These are phyloP conservation scores for Chlamydotis undulata DNA, from an alignment of 2,113 vertebrate genomes.

Conservation along the genomic window DNA sequence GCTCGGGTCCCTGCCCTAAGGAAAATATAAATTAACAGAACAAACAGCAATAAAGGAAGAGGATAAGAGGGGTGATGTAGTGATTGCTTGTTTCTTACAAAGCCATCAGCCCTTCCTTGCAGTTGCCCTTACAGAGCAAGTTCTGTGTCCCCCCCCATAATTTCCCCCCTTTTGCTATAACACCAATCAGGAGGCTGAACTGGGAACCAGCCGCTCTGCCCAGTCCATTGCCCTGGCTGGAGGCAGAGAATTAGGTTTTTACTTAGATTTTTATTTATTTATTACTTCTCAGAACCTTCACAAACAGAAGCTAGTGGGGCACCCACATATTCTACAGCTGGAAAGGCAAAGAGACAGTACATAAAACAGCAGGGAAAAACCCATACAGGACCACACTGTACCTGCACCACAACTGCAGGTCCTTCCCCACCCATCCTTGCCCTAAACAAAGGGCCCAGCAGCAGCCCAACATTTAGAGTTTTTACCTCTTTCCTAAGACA, in stretches of 20 bases:
- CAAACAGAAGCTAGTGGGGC: fast-evolving
- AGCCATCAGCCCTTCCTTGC: fast-evolving
- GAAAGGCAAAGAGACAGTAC: fast-evolving
- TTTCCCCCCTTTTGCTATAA: no score
- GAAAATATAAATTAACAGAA: fast-evolving
- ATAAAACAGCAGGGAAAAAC: fast-evolving
- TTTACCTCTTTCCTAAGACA: neutral
- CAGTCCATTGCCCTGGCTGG: fast-evolving
- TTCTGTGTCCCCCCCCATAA: neutral
- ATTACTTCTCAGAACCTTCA: neutral
- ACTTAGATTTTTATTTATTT: fast-evolving
- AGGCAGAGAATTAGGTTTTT: fast-evolving
- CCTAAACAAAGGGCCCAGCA: neutral
- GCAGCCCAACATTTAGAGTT: neutral
- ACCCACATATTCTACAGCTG: fast-evolving
- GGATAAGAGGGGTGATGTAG: no score
- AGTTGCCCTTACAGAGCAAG: neutral
- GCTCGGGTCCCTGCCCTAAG: fast-evolving
- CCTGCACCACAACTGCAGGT: fast-evolving
- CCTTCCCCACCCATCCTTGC: no score
- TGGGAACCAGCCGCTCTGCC: no score
- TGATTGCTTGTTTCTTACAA: fast-evolving
- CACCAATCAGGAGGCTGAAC: neutral
- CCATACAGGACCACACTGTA: fast-evolving
- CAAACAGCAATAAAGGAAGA: fast-evolving